Evolutionary conservation across 2,113 vertebrate species (phyloP).

Genomic region (Chaetura pelagica): DNA sequence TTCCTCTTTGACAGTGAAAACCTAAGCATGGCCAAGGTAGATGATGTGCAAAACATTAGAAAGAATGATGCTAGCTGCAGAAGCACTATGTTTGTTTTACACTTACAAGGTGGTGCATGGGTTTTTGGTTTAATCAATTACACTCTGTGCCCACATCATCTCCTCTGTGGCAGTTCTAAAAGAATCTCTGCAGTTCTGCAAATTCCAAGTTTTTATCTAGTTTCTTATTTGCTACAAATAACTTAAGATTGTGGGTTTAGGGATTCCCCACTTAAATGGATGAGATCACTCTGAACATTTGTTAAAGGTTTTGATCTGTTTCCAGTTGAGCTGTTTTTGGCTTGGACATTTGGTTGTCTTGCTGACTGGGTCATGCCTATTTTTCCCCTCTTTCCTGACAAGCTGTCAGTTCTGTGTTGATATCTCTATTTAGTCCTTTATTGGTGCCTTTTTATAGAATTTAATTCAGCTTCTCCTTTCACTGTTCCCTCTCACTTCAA

Average conservation of each 20-base stretch:
- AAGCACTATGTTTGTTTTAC: not conserved
- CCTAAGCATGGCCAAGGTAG: not conserved
- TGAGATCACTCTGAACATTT: not conserved
- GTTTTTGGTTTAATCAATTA: not conserved
- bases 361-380: not conserved
- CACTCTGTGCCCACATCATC: not conserved
- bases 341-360: not conserved
- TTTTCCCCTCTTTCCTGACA: not conserved
- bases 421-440: not conserved
- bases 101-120: not conserved
- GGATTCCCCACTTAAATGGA: not conserved
- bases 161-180: not conserved
- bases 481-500: not conserved
- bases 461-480: not conserved
- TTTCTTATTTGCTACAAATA: not conserved
- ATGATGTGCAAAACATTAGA: not conserved
- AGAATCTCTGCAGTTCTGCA: not conserved
- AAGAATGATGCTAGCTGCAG: not conserved
- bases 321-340: not conserved
- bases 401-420: slow-evolving; percentile 10
- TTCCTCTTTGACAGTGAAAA: not conserved
- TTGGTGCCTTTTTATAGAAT: not conserved
- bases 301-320: slow-evolving; percentile 1
- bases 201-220: not conserved
- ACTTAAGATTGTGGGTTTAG: not conserved